These are phyloP conservation scores for Equus przewalskii DNA, from an alignment of 2,113 vertebrate species.

Conservation along the genomic window DNA sequence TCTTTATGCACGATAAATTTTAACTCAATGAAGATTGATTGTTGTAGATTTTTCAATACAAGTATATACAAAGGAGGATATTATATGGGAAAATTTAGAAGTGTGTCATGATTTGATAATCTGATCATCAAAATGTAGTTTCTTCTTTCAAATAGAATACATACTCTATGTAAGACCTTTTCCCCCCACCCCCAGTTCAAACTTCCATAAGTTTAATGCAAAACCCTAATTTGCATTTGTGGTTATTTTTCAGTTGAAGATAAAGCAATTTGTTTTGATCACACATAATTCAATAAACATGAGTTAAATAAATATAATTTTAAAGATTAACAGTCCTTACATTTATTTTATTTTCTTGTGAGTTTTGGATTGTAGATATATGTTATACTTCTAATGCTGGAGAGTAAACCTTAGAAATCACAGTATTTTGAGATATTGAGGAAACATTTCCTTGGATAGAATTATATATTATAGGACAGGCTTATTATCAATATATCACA, in stretches of 20 bases:
- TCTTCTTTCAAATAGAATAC: background rate
- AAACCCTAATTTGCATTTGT: background rate
- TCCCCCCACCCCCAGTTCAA: background rate
- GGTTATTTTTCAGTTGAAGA: background rate
- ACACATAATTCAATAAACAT: background rate
- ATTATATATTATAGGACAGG: background rate
- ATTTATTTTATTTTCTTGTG: background rate
- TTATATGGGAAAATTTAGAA: background rate
- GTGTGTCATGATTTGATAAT: background rate
- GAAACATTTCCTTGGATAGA: constrained; percentile 54
- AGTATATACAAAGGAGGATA: background rate
- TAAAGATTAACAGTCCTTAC: accelerated
- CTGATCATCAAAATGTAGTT: background rate
- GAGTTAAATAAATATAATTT: background rate
- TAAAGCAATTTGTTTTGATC: background rate
- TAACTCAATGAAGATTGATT: background rate
- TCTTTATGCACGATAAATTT: background rate
- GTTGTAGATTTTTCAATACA: background rate
- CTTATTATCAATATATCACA: constrained; percentile 40
- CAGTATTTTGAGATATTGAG: background rate
- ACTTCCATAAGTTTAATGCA: background rate
- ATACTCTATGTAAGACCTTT: background rate
- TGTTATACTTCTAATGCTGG: background rate
- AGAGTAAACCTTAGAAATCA: background rate
- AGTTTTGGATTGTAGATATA: background rate